Conservation (phyloP, 1,140 invertebrate genomes). For the Chymomyza costata region DNA sequence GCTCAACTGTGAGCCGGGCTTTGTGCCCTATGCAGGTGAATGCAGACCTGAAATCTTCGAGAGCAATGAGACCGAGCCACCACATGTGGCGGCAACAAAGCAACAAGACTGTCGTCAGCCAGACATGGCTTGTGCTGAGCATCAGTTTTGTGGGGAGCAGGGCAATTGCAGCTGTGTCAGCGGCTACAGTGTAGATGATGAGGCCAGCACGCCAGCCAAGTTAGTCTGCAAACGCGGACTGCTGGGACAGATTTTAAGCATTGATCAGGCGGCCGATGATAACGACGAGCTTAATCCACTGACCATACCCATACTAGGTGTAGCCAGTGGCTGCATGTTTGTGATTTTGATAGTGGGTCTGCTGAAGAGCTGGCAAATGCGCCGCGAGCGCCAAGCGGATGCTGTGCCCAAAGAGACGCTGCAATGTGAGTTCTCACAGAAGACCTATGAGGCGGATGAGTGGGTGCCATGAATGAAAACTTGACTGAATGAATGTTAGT, state of each 20-base stretch:
- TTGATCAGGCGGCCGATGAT: constrained; percentile 47
- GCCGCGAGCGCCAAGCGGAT: not conserved
- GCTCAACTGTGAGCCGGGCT: constrained; percentile 27
- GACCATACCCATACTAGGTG: constrained; percentile 50
- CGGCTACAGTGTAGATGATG: constrained; percentile 21
- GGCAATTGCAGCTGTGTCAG: constrained; percentile 34
- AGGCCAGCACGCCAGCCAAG: too few species aligned
- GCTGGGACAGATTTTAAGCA: constrained; percentile 33
- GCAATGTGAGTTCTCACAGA: constrained; percentile 48
- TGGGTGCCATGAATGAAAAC: constrained; percentile 49
- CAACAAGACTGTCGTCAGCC: constrained; percentile 19
- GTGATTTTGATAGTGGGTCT: constrained; percentile 41
- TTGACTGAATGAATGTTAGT: too few species aligned
- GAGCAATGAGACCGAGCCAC: constrained; percentile 34
- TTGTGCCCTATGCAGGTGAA: constrained; percentile 41
- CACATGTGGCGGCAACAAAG: not conserved
- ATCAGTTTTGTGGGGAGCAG: constrained; percentile 33
- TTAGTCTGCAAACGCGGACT: constrained; percentile 31
- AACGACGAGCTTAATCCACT: constrained; percentile 42
- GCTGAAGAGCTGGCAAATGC: constrained; percentile 14
- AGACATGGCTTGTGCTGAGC: constrained; percentile 30
- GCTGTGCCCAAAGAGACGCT: constrained; percentile 32
- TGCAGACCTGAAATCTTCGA: constrained; percentile 50
- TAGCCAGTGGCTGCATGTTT: constrained; percentile 37
- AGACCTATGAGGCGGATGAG: constrained; percentile 50